These are phyloP conservation scores for Caenorhabditis wallacei DNA, from an alignment of 2,888 invertebrate genomes.

Conservation along the genomic window DNA sequence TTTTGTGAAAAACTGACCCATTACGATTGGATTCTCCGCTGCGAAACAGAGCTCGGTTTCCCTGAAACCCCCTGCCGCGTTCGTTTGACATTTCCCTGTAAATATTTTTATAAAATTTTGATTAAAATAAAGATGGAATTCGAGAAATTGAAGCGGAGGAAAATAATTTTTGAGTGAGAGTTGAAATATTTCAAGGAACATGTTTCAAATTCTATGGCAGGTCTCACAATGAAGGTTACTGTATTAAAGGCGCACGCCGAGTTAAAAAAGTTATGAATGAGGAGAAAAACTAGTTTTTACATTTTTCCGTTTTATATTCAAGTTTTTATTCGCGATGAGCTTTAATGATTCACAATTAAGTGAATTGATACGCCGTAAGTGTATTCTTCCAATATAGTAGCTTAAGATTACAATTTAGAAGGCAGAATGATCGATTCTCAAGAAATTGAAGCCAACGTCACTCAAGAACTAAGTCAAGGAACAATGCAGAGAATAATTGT, in stretches of 20 bases:
- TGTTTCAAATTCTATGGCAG: not conserved
- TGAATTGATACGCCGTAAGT: conserved; percentile 1
- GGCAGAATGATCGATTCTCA: conserved; percentile 21
- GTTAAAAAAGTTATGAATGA: too few relatives aligned
- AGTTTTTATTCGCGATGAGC: too few relatives aligned
- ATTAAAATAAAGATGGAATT: too few relatives aligned
- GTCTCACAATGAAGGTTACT: not conserved
- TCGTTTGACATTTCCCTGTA: too few relatives aligned
- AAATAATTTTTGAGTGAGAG: too few relatives aligned
- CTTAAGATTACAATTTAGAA: conserved; percentile 14
- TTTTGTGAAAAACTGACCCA: not conserved
- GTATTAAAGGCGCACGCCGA: not conserved
- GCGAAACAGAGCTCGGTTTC: not conserved
- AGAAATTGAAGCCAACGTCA: not conserved
- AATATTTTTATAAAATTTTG: too few relatives aligned
- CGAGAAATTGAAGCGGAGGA: too few relatives aligned
- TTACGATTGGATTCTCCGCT: not conserved
- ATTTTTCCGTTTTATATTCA: too few relatives aligned
- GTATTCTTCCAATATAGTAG: not conserved
- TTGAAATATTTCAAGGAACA: not conserved
- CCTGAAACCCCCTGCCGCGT: too few relatives aligned
- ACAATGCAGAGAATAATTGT: conserved; percentile 22
- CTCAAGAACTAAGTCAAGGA: conserved; percentile 12
- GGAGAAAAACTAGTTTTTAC: too few relatives aligned
- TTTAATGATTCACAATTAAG: conserved; percentile 41